These are phyloP conservation scores for Idaea straminata DNA, from an alignment of 2,888 invertebrate genomes.

Conservation along the genomic window DNA sequence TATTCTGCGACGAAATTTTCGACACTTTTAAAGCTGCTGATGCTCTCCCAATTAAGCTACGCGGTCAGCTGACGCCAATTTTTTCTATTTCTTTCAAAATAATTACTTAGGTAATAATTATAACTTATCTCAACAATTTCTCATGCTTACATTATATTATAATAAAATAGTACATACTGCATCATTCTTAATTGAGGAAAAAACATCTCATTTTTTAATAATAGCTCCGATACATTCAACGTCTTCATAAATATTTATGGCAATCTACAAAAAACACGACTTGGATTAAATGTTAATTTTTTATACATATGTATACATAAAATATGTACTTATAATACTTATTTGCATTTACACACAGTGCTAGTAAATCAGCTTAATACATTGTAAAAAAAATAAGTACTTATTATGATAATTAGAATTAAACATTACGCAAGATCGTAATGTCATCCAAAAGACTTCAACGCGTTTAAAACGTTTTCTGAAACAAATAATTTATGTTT, in stretches of 20 bases:
- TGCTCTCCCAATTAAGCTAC: too few species aligned
- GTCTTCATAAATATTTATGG: conserved; percentile 1
- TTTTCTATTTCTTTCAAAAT: too few species aligned
- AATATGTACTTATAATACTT: not conserved
- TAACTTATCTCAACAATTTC: too few species aligned
- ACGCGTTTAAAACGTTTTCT: conserved; percentile 41
- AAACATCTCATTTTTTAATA: too few species aligned
- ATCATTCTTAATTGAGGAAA: too few species aligned
- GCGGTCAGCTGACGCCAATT: too few species aligned
- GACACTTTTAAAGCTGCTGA: too few species aligned
- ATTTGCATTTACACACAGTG: conserved; percentile 1
- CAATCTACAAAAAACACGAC: not conserved
- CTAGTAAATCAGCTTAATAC: conserved; percentile 10
- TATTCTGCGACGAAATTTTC: too few species aligned
- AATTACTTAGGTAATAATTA: too few species aligned
- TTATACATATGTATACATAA: not conserved
- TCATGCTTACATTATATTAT: too few species aligned
- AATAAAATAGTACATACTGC: too few species aligned
- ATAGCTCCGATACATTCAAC: not conserved
- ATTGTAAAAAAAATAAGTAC: conserved; percentile 10
- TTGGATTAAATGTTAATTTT: conserved; percentile 2
- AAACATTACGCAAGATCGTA: conserved; percentile 21
- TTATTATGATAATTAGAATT: conserved; percentile 18
- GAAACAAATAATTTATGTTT: conserved; percentile 6
- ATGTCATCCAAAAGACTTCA: conserved; percentile 46